Evolutionary conservation across 2,888 invertebrate genomes (phyloP), one percentile per base, ranked within the genome.

Genomic region (Heliconius sara): DNA sequence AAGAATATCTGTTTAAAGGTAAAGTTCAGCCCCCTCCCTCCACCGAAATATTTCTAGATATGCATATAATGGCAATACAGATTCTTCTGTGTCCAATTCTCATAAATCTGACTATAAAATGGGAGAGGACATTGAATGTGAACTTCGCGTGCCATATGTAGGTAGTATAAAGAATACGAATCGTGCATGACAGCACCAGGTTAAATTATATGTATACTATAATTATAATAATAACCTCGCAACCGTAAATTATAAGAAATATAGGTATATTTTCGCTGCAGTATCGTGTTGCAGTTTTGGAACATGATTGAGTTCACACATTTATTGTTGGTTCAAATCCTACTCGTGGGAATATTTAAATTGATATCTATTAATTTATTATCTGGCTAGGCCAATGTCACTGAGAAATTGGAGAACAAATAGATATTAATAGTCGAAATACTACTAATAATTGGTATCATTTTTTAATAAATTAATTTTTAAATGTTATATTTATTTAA

Each of bases 131-230:
- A 25, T 16, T 25, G 25, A 70, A 70, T 25, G 16, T 19, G 13
- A 43, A 25, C 25, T 47, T 30, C 43, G 70, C 25, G 43, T 70
- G 70, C 43, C 43, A 70, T 70, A 43, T 70, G 70, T 70, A 47
- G 43, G 70, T 70, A 47, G 43, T 7, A 43, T 22, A 19, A 1
- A 60, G 19, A n/a, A 19, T 65, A 65, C 16, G 34, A 22, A n/a
- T 13, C 39, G 25, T 70, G 43, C 43, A 47, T 47, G 70, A 47
- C 70, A 43, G 70, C 70, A 47, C 25, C 43, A 70, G 39, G 39
- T 68, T 25, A 25, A 47, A 70, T 43, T 43, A 16, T 47, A 43
- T 39, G 39, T 39, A 39, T 25, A 47, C 25, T 70, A 9, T 70
- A 70, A 70, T 70, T 70, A 43, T 16, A 1, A 70, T 43, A 43